Conservation (phyloP, 2,113 vertebrate genomes). For the Paramisgurnus dabryanus region DNA sequence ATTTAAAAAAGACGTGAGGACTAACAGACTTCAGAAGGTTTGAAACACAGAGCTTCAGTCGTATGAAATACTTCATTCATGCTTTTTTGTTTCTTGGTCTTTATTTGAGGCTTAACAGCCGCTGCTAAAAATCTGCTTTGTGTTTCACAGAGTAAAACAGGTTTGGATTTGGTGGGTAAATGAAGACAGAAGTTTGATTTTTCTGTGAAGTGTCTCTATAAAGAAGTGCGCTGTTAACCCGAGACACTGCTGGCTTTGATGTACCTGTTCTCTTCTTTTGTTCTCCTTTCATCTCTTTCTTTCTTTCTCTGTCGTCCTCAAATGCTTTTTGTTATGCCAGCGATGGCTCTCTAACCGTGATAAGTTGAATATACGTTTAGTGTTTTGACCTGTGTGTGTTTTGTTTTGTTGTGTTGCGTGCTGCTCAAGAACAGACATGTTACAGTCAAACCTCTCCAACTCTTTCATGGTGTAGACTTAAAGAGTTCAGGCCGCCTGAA, state of each 20-base stretch:
- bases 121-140: no score
- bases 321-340: conserved; percentile 16
- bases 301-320: neutral
- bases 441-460: conserved; percentile 16
- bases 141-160: no score
- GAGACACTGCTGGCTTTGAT: neutral
- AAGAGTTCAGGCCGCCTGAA: neutral
- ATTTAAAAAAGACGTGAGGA: no score
- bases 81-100: no score
- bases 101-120: no score
- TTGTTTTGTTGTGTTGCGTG: neutral
- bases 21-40: neutral
- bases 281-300: conserved; percentile 13
- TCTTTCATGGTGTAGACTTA: conserved; percentile 25
- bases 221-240: neutral
- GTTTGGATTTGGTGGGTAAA: no score
- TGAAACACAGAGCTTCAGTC: no score
- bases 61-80: no score
- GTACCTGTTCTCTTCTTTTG: neutral
- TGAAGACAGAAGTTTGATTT: neutral
- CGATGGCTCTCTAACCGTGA: conserved; percentile 1
- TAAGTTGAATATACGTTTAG: conserved; percentile 13
- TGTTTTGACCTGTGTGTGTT: conserved; percentile 12
- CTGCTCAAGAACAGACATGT: conserved; percentile 44
- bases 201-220: no score